phyloP scores from a whole-genome alignment of 2,113 vertebrate genomes.

The Pholis gunnellus region DNA sequence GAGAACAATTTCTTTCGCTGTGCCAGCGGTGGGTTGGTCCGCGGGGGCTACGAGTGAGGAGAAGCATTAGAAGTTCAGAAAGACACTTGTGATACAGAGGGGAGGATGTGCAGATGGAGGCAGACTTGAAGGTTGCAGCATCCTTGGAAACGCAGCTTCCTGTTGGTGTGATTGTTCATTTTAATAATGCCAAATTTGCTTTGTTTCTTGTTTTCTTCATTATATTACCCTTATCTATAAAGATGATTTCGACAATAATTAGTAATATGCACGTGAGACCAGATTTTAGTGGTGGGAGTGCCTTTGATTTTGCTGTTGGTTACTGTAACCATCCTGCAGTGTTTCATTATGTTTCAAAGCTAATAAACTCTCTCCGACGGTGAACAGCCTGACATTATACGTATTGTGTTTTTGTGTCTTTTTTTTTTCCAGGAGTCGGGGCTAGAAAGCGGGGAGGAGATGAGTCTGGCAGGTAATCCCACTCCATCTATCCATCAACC shows the following conservation, averaged over 20 bases:
- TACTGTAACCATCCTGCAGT: conserved; percentile 10
- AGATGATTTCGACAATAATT: neutral
- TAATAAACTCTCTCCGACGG: conserved; percentile 45
- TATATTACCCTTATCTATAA: neutral
- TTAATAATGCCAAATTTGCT: conserved; percentile 21
- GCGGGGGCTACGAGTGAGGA: conserved; percentile 58
- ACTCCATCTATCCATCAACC: conserved; percentile 80
- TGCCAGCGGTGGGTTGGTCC: conserved; percentile 70
- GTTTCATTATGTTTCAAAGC: conserved; percentile 41
- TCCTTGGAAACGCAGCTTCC: conserved; percentile 45
- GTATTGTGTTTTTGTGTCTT: conserved; percentile 52
- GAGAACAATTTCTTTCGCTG: conserved; percentile 77
- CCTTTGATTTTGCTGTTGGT: conserved; percentile 12
- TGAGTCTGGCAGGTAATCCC: conserved; percentile 78
- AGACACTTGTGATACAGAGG: conserved; percentile 51
- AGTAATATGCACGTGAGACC: neutral
- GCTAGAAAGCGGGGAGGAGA: conserved; percentile 60
- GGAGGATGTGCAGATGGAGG: conserved; percentile 44
- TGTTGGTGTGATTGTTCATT: conserved; percentile 20
- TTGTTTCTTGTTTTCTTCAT: neutral
- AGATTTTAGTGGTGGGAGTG: neutral
- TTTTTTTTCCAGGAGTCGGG: conserved; percentile 54
- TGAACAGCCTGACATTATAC: conserved; percentile 37
- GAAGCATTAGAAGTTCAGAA: conserved; percentile 68
- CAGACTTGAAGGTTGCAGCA: conserved; percentile 46